Conservation (phyloP, 2,113 vertebrate species). For the Chascanopsetta lugubris region DNA sequence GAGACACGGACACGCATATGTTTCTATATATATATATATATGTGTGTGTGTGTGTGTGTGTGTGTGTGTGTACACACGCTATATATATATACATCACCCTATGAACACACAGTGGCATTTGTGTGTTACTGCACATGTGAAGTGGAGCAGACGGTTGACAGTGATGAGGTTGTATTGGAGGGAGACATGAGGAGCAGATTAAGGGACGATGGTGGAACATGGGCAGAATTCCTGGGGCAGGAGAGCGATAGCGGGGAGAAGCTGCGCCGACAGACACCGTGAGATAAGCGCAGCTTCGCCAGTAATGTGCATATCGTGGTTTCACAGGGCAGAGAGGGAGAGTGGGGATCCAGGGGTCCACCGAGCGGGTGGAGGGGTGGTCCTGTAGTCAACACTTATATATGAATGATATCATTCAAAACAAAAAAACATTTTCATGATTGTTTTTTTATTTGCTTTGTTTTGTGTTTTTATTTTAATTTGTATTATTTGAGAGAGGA, state of each 20-base stretch:
- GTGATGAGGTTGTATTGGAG: conserved; percentile 19
- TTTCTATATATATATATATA: too few species aligned
- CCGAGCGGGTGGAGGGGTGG: not conserved
- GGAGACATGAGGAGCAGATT: conserved; percentile 40
- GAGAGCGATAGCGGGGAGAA: conserved; percentile 34
- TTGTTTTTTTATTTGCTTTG: too few species aligned
- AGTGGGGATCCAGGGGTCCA: conserved; percentile 21
- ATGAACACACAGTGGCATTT: too few species aligned
- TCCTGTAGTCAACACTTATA: too few species aligned
- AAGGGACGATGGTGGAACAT: conserved; percentile 39
- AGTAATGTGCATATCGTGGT: conserved; percentile 29
- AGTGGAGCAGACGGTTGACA: conserved; percentile 38
- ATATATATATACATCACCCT: too few species aligned
- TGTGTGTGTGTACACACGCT: too few species aligned
- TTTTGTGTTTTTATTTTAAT: too few species aligned
- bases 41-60: too few species aligned
- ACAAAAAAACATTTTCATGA: too few species aligned
- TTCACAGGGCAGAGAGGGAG: conserved; percentile 12
- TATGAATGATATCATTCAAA: too few species aligned
- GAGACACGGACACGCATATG: too few species aligned
- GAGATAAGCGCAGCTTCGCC: conserved; percentile 42
- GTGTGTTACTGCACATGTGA: conserved; percentile 20
- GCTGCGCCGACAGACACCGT: conserved; percentile 32
- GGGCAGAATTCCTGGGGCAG: conserved; percentile 38
- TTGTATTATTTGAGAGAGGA: too few species aligned